Base-by-base conservation (phyloP, 64 coral and sea anemone genomes). In the Montipora efflorescens region DNA sequence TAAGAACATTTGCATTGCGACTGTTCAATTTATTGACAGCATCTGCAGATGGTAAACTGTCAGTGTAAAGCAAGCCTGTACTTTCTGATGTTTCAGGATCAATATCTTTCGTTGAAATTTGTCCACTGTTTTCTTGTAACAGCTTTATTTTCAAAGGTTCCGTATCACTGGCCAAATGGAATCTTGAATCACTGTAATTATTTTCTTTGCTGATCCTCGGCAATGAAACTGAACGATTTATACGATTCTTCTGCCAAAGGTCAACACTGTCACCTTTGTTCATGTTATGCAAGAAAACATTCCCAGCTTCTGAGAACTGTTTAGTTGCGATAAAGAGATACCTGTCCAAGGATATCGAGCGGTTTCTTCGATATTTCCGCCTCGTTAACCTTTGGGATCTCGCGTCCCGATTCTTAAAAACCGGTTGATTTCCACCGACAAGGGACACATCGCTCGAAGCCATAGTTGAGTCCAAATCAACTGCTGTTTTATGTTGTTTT, bases 191-290 rank as follows among this genome's bases (percentile, higher is more conserved):
- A 7, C 3, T 22, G 44, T 19, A 16, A 21, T 64, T 64, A 14
- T 50, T 49, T 21, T 72, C 47, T 45, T 86, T 70, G 16, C 4
- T 11, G 47, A 86, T 86, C 67, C 68, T 86, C 13, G 82, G 82
- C 82, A 86, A 50, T n/a, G 82, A 86, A 67, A 67, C 62, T 3
- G 59, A 86, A 22, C 82, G 82, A 46, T 86, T 86, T 4, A 86
- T 49, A 48, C 82, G 8, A 49, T 86, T 86, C 18, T 46, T 47
- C 4, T 53, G 28, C 64, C 64, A 71, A 21, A 11, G 48, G 66
- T 86, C 20, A 45, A 22, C 47, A 47, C 66, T 52, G 2, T 21
- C 82, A 8, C 46, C 19, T 19, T 86, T 72, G 45, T 20, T n/a
- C 5, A 7, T 7, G 47, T 72, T 86, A 3, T 52, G 82, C 47